Evolutionary conservation across 2,888 invertebrate species (phyloP), one percentile per base, ranked within the genome.

Genomic region (Tortricodes alternella): DNA sequence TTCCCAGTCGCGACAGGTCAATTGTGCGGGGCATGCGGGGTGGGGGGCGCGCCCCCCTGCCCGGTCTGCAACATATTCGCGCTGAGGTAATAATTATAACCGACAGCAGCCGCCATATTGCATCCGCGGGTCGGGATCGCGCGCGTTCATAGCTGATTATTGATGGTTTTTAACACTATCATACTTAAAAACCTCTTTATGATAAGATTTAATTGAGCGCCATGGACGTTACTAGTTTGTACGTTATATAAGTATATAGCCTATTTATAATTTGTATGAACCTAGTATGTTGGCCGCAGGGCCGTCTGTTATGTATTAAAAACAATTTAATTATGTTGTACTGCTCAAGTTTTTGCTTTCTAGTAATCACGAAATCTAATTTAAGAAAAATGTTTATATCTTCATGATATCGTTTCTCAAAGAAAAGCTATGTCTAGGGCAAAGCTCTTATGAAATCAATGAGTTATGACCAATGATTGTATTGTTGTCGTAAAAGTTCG

Each of bases 401-500:
- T 35, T 27, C 37, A 49, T 38, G 29, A 49, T 51, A 35, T 44
- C 32, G 64, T 69, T 68, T 73, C 66, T 67, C 58, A 63, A 65
- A 69, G 64, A 68, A 64, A 63, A 63, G 53, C 66, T 43, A 18
- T 43, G 32, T 13, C 37, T 44, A 27, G 75, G 74, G 80, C 81
- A 64, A 68, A 76, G 82, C 81, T 69, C 71, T 60, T 37, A 58
- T 51, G 39, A 49, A 62, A 59, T 57, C 69, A 53, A 65, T 66
- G 67, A 13, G 53, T 46, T 11, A 29, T 27, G 49, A 56, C 49
- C 49, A 49, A 49, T 35, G 37, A 67, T 74, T 65, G 61, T 37
- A 49, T 71, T 65, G 66, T 69, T 73, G 66, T 65, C 67, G 66
- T 70, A 73, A 70, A 62, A 70, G 83, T 87, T 87, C 85, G 64